A percentile compares a stretch with the other conserved stretches of the same genome.
Conservation (phyloP, 1,140 invertebrate species). For the Agrilus planipennis region DNA sequence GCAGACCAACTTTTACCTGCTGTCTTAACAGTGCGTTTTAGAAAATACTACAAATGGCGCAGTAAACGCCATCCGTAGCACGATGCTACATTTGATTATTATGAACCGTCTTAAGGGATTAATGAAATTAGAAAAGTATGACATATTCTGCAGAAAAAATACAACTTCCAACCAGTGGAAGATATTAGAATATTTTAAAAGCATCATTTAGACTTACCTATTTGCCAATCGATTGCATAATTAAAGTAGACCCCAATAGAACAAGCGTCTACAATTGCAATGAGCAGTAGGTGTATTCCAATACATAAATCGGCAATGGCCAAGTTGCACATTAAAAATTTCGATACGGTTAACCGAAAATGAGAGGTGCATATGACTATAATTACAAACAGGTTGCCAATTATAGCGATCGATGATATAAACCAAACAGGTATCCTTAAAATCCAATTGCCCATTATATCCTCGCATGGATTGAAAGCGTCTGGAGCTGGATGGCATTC, state of each 20-base stretch:
- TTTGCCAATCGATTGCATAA: constrained; percentile 82
- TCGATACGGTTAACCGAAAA: constrained; percentile 55
- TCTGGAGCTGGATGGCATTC: constrained; percentile 68
- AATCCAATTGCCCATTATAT: constrained; percentile 77
- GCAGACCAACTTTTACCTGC: too few species aligned
- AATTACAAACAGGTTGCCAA: constrained; percentile 75
- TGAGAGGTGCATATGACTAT: constrained; percentile 53
- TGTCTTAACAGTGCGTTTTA: too few species aligned
- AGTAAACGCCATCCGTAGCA: too few species aligned
- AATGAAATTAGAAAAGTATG: too few species aligned
- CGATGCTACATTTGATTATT: too few species aligned
- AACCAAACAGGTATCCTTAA: constrained; percentile 73
- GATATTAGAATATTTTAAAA: too few species aligned
- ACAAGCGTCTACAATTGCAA: constrained; percentile 68
- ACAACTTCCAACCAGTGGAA: too few species aligned
- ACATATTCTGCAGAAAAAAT: too few species aligned
- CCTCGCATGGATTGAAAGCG: constrained; percentile 81
- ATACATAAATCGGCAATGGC: constrained; percentile 77
- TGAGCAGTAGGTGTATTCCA: constrained; percentile 68
- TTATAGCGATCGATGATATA: constrained; percentile 49
- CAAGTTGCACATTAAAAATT: constrained; percentile 78
- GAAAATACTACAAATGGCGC: too few species aligned
- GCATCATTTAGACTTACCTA: constrained; percentile 39
- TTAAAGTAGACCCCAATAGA: constrained; percentile 80
- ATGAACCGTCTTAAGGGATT: too few species aligned